Base-by-base conservation (phyloP, 1,140 invertebrate genomes). In the Lethocerus indicus region DNA sequence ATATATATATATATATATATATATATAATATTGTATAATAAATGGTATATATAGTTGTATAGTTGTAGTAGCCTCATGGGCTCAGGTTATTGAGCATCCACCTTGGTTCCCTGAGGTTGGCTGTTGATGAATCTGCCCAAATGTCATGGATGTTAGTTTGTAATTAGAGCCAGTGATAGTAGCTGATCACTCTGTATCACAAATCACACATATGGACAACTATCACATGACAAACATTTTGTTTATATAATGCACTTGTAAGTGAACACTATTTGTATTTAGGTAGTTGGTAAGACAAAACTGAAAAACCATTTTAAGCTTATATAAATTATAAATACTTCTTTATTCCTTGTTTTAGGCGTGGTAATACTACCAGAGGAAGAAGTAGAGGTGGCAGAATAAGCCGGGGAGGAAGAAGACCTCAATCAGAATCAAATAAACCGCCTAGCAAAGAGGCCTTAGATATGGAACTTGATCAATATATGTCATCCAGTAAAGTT, bases 391-490 rank as follows among this genome's bases (percentile, higher is more conserved):
- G 26, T 29, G 35, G 50, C 20, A 14, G 45, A 18, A 12, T 18
- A 26, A 39, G 39, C 21, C 25, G 25, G 7, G 26, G 39, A 18
- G 23, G 49, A 44, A 42, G 49, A 3, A 21, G 49, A 44, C 26
- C 26, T 2, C 41, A 44, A 18, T 25, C 7, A 9, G 18, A 20
- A 23, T 16, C 24, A 18, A 21, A 14, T 7, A 21, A 23, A 7
- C 54, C 61, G 14, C 64, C 62, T 2, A 68, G 67, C 0, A 69
- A 66, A 51, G 71, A 75, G 54, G 66, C 74, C 54, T 56, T 78
- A 26, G 74, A 78, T 53, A 64, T 65, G 18, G 68, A 78, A 49
- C 57, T 78, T n/a, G 75, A 78, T 52, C 64, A 68, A 43, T 78
- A 78, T 61, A 76, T 77, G 74, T 65, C 74, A 0, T 67, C 67